These are phyloP conservation scores for Aphelenchoides avenae DNA, from an alignment of 1,140 invertebrate species.

Conservation along the genomic window DNA sequence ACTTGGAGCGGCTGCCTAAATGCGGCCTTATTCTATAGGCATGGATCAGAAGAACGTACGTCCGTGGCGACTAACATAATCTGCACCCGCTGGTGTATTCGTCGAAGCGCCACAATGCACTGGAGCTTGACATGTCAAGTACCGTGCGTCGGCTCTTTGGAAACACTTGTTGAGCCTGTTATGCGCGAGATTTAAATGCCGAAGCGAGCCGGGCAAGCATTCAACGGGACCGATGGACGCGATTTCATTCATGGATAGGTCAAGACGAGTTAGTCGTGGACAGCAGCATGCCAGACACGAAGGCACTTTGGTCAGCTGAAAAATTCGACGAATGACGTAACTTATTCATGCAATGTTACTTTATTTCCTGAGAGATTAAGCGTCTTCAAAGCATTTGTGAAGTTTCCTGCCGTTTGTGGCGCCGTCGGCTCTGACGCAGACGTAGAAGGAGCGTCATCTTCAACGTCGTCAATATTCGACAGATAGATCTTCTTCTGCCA, in stretches of 20 bases:
- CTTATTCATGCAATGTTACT: slow-evolving; percentile 69
- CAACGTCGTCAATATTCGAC: slow-evolving; percentile 56
- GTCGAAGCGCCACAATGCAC: no score
- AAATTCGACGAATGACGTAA: slow-evolving; percentile 12
- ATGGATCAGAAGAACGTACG: no score
- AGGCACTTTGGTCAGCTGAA: slow-evolving; percentile 66
- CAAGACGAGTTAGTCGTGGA: slow-evolving; percentile 76
- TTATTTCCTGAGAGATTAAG: slow-evolving; percentile 82
- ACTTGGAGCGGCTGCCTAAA: slow-evolving; percentile 53
- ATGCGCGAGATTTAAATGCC: slow-evolving; percentile 85
- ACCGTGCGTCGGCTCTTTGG: background rate
- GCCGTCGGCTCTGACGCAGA: slow-evolving; percentile 8
- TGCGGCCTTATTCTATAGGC: no score
- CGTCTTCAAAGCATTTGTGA: slow-evolving; percentile 66
- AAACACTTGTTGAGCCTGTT: slow-evolving; percentile 73
- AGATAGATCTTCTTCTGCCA: slow-evolving; percentile 56
- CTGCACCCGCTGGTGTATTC: no score
- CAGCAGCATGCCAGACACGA: slow-evolving; percentile 80
- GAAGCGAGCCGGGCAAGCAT: slow-evolving; percentile 78
- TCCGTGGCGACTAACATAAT: no score
- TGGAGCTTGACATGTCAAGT: no score
- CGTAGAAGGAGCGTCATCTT: slow-evolving; percentile 51
- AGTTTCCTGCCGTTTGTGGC: slow-evolving; percentile 5
- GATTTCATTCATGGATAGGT: slow-evolving; percentile 79
- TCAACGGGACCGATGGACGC: slow-evolving; percentile 76